A percentile compares a stretch with the other conserved stretches of the same genome.
phyloP scores from a whole-genome alignment of 2,113 vertebrate species.

The Tachycineta bicolor region DNA sequence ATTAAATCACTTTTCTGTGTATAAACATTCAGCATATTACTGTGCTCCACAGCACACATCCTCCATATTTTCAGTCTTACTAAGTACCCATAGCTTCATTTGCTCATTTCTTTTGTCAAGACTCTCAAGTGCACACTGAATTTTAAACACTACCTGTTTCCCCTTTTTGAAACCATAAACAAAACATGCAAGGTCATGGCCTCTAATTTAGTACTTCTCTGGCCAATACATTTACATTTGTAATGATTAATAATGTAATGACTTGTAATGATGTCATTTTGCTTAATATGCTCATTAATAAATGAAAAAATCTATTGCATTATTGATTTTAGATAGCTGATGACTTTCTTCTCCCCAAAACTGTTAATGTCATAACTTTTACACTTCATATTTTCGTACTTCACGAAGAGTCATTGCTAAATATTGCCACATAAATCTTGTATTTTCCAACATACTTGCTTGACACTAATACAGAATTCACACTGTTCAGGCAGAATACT shows the following conservation, averaged over 20 bases:
- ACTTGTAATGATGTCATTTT: background rate
- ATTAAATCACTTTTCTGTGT: no score
- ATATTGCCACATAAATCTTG: background rate
- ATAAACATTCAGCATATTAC: no score
- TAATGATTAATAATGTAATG: background rate
- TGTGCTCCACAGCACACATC: background rate
- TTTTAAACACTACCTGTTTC: background rate
- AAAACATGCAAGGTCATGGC: background rate
- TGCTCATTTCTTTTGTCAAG: background rate
- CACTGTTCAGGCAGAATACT: background rate
- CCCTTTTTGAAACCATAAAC: background rate
- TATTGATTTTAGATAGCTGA: background rate
- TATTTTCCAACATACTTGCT: background rate
- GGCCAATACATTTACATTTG: background rate
- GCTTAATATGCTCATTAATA: conserved; percentile 2
- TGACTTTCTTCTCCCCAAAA: background rate
- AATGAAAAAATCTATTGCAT: background rate
- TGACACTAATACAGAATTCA: background rate
- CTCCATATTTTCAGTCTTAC: background rate
- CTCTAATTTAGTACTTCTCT: background rate
- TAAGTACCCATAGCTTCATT: background rate
- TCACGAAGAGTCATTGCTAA: background rate
- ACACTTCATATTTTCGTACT: background rate
- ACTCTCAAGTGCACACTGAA: background rate
- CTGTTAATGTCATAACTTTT: background rate